These are phyloP conservation scores for Alviniconcha strummeri DNA, from an alignment of 2,888 invertebrate species.

Conservation along the genomic window DNA sequence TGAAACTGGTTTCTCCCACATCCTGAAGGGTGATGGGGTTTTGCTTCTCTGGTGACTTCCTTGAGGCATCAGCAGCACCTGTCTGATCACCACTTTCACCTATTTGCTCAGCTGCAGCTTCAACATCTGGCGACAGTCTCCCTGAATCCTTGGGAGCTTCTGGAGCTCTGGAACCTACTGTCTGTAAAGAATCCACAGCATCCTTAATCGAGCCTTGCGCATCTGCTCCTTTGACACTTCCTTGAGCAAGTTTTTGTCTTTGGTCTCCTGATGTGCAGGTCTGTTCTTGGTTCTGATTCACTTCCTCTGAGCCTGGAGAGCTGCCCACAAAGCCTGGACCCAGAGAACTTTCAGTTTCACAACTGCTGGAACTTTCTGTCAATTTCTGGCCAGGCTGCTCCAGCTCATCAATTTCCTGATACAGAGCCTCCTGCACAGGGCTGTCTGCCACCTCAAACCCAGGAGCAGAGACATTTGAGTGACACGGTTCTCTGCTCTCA, in stretches of 20 bases:
- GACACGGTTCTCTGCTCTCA: background rate
- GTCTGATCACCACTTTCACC: background rate
- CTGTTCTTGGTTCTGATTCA: background rate
- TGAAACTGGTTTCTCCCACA: conserved; percentile 44
- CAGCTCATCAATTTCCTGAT: conserved; percentile 17
- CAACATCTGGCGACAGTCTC: no score
- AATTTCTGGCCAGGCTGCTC: background rate
- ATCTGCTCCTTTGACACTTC: background rate
- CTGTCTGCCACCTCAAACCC: background rate
- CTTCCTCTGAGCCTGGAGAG: no score
- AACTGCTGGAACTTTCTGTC: background rate
- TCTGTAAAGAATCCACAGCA: no score
- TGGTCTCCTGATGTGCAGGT: background rate
- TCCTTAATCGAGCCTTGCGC: background rate
- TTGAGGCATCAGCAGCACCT: background rate
- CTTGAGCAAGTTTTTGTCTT: background rate
- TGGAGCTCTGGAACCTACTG: no score
- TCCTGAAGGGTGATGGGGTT: conserved; percentile 29
- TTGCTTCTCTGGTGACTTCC: background rate
- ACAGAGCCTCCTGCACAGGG: background rate
- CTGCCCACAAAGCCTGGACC: background rate
- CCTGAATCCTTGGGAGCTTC: no score
- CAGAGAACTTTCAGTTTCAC: background rate
- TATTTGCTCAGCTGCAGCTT: no score
- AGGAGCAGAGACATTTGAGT: background rate